Base-by-base conservation (phyloP, 92 coral and sea anemone species). In the Parazoanthus darwini region DNA sequence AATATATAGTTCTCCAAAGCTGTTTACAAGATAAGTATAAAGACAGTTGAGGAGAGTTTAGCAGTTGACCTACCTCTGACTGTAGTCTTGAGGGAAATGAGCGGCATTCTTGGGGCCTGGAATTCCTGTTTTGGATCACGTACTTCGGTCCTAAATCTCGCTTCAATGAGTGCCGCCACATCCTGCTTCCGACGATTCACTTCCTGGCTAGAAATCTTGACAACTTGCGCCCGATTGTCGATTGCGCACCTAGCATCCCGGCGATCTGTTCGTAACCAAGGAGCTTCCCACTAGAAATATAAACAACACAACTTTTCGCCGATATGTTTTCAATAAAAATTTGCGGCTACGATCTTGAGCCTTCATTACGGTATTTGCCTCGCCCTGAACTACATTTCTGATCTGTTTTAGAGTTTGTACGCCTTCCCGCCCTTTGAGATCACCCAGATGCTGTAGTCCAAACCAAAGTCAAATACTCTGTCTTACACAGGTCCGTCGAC, bases 151-250 rank as follows among this genome's bases (percentile, higher is more conserved):
- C 77, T 89, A 22, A 95, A 89, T 33, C 94, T 91, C 36, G 91
- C 93, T 90, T 93, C 87, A 44, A 95, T 95, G 29, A 93, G 87
- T 13, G 98, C 79, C 15, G 98, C 98, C 3, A 88, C 92, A 81
- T 95, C 98, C 88, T 95, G 98, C 74, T 91, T 93, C 18, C 83
- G 88, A 23, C 84, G 81, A 50, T 22, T 78, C 74, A 63, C 90
- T 0, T 73, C 81, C 65, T 43, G 87, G 67, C 42, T 44, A 0
- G 91, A 82, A 20, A 88, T 39, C 46, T 92, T 92, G 59, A 93
- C 86, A 38, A 88, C 90, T 9, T 91, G 90, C 50, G 91, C 92
- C 59, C 91, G 85, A 56, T 85, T 85, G 38, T 70, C 72, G n/a
- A 85, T 71, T 14, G 85, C 77, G 81, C 90, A 86, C 25, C 87